Evolutionary conservation across 2,888 invertebrate species (phyloP).

Genomic region (Thelaira solivaga): DNA sequence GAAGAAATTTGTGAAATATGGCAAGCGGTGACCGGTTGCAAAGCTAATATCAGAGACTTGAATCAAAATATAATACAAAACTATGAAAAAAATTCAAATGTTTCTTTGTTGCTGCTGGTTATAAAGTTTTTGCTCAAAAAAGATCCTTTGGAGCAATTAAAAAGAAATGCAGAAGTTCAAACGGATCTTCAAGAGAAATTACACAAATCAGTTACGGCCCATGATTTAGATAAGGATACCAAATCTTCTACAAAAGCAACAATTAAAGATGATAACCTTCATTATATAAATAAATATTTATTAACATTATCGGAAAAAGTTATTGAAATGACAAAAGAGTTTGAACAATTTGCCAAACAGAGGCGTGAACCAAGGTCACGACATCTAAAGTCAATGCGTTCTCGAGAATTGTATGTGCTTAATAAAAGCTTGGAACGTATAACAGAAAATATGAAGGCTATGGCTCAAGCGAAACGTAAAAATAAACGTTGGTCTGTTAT

Average conservation of each 20-base stretch:
- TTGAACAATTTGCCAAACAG: slow-evolving; percentile 63
- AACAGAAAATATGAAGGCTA: slow-evolving; percentile 66
- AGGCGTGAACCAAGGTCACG: slow-evolving; percentile 34
- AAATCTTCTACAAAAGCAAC: background rate
- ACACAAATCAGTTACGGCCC: slow-evolving; percentile 26
- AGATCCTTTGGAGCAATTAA: slow-evolving; percentile 26
- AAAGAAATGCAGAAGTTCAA: slow-evolving; percentile 45
- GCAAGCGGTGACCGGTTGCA: slow-evolving; percentile 66
- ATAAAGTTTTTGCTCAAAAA: slow-evolving; percentile 61
- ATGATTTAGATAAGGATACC: background rate
- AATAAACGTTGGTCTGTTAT: slow-evolving; percentile 66
- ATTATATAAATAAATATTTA: slow-evolving; percentile 69
- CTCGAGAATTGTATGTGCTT: slow-evolving; percentile 65
- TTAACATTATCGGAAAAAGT: slow-evolving; percentile 68
- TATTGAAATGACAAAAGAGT: slow-evolving; percentile 67
- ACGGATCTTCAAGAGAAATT: slow-evolving; percentile 16
- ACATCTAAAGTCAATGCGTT: slow-evolving; percentile 54
- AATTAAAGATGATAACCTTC: slow-evolving; percentile 62
- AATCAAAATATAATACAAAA: slow-evolving; percentile 59
- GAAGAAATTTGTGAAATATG: slow-evolving; percentile 71
- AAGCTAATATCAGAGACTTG: slow-evolving; percentile 41
- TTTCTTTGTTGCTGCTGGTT: slow-evolving; percentile 65
- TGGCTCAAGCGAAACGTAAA: slow-evolving; percentile 65
- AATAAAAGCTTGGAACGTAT: slow-evolving; percentile 69
- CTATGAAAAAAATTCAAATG: slow-evolving; percentile 58